Evolutionary conservation across 2,113 vertebrate species (phyloP), one percentile per base, ranked within the genome.

Genomic region (Erinaceus europaeus): DNA sequence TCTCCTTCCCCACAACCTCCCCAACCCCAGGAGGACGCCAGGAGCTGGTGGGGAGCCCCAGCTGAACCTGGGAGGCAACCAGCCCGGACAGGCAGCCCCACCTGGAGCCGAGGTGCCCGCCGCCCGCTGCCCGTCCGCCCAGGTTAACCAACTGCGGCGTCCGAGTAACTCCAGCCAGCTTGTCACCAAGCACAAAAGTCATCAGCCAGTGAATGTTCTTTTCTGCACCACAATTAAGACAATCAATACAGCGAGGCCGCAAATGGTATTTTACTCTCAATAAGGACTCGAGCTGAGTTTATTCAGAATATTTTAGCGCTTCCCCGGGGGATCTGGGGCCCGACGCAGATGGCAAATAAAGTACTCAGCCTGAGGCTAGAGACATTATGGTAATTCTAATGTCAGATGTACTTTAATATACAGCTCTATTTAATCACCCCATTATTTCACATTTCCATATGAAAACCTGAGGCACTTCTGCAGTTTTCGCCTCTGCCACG

Each of bases 341-440:
- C 98, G 97, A 98, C 98, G 97, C 99, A 99, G 99, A 99, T 99
- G 98, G 98, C 98, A 99, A 99, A 99, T 99, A 99, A 99, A 99
- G 98, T 98, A 98, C 98, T 98, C 98, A 98, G 99, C 99, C 98
- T 96, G 97, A 98, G 98, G 99, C 99, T 98, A 98, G 98, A 99
- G 98, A 98, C 98, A 99, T 99, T 99, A 99, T 99, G 99, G 98
- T 99, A 99, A 99, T 99, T 98, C 98, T 99, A 99, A 99, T 99
- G 99, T 99, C 99, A 99, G 98, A 99, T 99, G 99, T 98, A 99
- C 98, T 99, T 99, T 99, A 99, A 99, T 99, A 99, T 99, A 99
- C 98, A 99, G 98, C 99, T 99, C 99, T 99, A 99, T 99, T 99
- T 99, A 99, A 99, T 99, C 99, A 99, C 98, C 98, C 98, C 98